Evolutionary conservation across 2,113 vertebrate genomes (phyloP), one percentile per base, ranked within the genome.

Genomic region (Epinephelus lanceolatus): DNA sequence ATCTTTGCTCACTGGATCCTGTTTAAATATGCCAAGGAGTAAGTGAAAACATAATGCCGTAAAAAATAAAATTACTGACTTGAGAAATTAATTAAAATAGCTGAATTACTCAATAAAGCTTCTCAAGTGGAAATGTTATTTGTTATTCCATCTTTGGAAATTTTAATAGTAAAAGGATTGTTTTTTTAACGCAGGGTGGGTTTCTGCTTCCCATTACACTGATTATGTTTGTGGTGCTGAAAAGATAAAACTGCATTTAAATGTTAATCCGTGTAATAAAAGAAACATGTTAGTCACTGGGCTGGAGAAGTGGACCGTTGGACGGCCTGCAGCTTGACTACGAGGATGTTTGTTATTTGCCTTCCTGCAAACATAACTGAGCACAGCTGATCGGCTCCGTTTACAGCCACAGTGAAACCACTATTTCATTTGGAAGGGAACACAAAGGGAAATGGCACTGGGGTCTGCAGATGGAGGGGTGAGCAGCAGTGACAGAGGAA

Each of bases 291-390:
- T 85, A 49, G 75, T 86, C 66, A 33, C 66, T 62, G 75, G 77
- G 53, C 73, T 72, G 71, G 19, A 83, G 79, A 78, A 68, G 69
- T 67, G 87, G 85, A 85, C 83, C n/a, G 59, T 69, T 79, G 84
- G 74, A 79, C 15, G 27, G 70, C 55, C 59, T 0, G 19, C 80
- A 90, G 69, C 84, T 72, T 76, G 33, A 86, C 84, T 87, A 83
- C 73, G 14, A 78, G 85, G 82, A 83, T 91, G 84, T 89, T 89
- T 93, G 89, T 88, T 89, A 76, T 90, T 91, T 91, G 84, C 84
- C 62, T 18, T 79, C 86, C 65, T 75, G 77, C 86, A 89, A 92
- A 92, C 91, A 91, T 75, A 90, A 91, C 83, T 89, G 74, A 85
- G 78, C 79, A 86, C 91, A 92, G 89, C 91, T 90, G 89, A 90